A percentile compares a stretch with the other conserved stretches of the same genome.
phyloP scores from a whole-genome alignment of 1,140 invertebrate species.

The Pachypeltis micranthus region DNA sequence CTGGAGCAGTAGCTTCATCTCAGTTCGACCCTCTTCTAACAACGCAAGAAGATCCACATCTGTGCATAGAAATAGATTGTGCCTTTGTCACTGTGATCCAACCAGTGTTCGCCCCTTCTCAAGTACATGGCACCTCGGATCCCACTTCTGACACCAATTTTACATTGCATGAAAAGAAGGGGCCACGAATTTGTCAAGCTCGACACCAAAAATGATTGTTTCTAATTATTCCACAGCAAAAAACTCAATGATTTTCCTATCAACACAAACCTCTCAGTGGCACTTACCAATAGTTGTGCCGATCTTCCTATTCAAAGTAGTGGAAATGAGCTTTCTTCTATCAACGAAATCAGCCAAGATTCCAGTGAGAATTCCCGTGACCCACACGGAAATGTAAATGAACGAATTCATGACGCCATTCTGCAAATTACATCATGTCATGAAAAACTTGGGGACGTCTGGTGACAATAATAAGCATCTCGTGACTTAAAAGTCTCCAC shows the following conservation, averaged over 20 bases:
- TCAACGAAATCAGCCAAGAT: conserved; percentile 29
- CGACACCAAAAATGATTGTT: background rate
- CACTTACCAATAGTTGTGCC: conserved; percentile 30
- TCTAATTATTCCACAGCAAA: no score
- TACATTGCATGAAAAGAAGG: background rate
- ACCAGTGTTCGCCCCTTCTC: no score
- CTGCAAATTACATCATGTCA: conserved; percentile 34
- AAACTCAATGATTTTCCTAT: no score
- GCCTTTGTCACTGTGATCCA: no score
- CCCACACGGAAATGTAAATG: conserved; percentile 60
- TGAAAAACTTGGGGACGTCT: no score
- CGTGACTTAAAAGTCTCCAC: background rate
- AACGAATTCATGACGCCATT: conserved; percentile 53
- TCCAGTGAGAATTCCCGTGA: conserved; percentile 50
- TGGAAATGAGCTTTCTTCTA: conserved; percentile 26
- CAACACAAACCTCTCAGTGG: no score
- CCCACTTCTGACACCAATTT: background rate
- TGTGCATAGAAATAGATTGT: no score
- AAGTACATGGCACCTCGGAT: background rate
- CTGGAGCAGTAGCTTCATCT: no score
- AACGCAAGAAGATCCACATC: no score
- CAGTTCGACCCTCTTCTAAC: no score
- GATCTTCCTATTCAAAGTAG: conserved; percentile 29
- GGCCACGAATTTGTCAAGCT: background rate
- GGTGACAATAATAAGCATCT: background rate